Conservation (phyloP, 2,113 vertebrate genomes). For the Platichthys flesus region DNA sequence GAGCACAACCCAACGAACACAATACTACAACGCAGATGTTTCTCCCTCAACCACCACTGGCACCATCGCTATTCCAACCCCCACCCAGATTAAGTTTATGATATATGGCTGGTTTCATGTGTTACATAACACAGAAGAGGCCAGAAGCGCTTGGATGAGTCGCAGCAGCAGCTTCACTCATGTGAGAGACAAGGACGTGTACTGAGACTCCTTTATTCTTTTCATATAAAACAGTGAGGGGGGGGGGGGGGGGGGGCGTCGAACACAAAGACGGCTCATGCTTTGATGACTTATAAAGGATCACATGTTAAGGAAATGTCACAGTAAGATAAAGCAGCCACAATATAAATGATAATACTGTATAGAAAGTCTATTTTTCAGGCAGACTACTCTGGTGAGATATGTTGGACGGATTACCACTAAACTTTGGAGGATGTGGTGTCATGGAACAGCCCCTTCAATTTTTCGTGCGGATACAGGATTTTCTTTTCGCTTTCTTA, state of each 20-base stretch:
- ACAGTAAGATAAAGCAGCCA: background rate
- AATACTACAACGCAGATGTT: constrained; percentile 27
- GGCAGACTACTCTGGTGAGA: background rate
- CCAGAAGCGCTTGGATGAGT: constrained; percentile 27
- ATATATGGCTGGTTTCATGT: constrained; percentile 39
- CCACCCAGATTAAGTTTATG: constrained; percentile 41
- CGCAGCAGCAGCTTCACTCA: constrained; percentile 32
- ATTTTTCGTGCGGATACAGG: no score
- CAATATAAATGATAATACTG: background rate
- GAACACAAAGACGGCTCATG: background rate
- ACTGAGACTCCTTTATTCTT: constrained; percentile 11
- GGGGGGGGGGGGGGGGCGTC: no score
- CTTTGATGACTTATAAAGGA: constrained; percentile 2
- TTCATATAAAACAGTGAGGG: background rate
- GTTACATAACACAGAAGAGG: constrained; percentile 56
- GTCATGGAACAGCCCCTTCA: no score
- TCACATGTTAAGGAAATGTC: background rate
- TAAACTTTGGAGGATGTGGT: no score
- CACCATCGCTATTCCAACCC: constrained; percentile 28
- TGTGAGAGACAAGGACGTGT: constrained; percentile 19
- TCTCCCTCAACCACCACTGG: constrained; percentile 4
- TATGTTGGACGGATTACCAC: no score
- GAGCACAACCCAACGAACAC: constrained; percentile 1
- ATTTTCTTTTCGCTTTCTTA: no score
- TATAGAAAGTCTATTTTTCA: background rate